These are phyloP conservation scores for Lycaena phlaeas DNA, from an alignment of 2,888 invertebrate genomes.

Conservation along the genomic window DNA sequence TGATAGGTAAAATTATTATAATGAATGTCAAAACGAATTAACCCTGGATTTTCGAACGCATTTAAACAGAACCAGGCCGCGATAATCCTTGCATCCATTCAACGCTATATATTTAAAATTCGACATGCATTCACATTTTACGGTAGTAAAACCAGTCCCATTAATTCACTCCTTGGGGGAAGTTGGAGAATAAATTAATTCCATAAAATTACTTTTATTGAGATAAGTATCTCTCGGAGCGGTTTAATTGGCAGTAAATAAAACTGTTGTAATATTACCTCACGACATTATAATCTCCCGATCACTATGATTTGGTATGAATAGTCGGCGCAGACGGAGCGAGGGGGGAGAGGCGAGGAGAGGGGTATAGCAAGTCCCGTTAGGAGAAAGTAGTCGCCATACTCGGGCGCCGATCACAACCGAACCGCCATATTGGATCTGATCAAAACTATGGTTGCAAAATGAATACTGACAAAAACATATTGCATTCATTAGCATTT, in stretches of 20 bases:
- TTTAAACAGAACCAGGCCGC: too few species aligned
- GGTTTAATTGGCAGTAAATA: constrained; percentile 7
- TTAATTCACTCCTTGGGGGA: not conserved
- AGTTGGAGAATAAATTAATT: constrained; percentile 1
- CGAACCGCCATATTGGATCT: constrained; percentile 34
- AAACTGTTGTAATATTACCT: constrained; percentile 25
- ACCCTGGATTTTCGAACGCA: too few species aligned
- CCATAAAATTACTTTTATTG: constrained; percentile 5
- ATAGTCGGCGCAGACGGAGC: constrained; percentile 22
- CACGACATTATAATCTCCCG: constrained; percentile 31
- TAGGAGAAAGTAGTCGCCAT: constrained; percentile 71
- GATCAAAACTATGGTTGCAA: too few species aligned
- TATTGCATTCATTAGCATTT: too few species aligned
- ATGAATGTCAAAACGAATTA: too few species aligned
- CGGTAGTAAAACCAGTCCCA: not conserved
- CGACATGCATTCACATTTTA: too few species aligned
- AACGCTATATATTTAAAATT: too few species aligned
- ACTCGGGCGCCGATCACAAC: constrained; percentile 44
- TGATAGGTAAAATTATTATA: too few species aligned
- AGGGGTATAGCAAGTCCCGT: constrained; percentile 51
- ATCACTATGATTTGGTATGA: constrained; percentile 36
- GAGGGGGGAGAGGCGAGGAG: constrained; percentile 22
- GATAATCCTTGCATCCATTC: too few species aligned
- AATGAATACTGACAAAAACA: too few species aligned
- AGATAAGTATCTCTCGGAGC: constrained; percentile 2